These are phyloP conservation scores for Capreolus pygargus DNA, from an alignment of 2,113 vertebrate species.

Conservation along the genomic window DNA sequence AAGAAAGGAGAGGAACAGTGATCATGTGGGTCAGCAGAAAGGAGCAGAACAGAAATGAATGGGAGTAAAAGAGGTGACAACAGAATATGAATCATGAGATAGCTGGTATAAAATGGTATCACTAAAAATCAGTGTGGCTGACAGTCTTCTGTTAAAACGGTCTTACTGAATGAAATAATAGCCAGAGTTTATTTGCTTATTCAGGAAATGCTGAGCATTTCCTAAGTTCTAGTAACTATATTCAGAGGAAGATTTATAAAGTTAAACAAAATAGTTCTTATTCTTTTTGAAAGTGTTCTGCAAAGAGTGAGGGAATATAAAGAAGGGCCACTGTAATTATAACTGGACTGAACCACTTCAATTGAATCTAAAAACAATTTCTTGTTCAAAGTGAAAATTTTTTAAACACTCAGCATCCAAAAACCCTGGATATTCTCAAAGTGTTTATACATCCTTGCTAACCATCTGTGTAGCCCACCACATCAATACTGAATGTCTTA, in stretches of 20 bases:
- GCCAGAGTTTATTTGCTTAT: neutral
- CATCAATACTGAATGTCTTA: neutral
- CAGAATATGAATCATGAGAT: neutral
- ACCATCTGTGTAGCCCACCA: neutral
- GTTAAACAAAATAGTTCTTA: neutral
- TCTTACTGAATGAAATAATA: neutral
- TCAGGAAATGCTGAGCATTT: neutral
- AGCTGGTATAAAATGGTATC: neutral
- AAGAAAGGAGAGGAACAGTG: neutral
- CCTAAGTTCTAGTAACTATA: neutral
- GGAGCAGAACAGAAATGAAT: neutral
- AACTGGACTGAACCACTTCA: neutral
- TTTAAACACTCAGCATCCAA: neutral
- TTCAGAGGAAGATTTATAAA: neutral
- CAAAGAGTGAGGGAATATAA: neutral
- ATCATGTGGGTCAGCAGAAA: neutral
- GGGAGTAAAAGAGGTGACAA: neutral
- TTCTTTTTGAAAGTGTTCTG: neutral
- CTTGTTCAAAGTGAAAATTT: neutral
- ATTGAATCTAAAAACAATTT: neutral
- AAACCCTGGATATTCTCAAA: neutral
- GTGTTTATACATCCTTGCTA: neutral
- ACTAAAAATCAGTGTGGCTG: neutral
- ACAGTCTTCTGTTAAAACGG: neutral
- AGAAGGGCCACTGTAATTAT: neutral